phyloP scores from a whole-genome alignment of 2,113 vertebrate genomes.

The Melanerpes aurifrons region DNA sequence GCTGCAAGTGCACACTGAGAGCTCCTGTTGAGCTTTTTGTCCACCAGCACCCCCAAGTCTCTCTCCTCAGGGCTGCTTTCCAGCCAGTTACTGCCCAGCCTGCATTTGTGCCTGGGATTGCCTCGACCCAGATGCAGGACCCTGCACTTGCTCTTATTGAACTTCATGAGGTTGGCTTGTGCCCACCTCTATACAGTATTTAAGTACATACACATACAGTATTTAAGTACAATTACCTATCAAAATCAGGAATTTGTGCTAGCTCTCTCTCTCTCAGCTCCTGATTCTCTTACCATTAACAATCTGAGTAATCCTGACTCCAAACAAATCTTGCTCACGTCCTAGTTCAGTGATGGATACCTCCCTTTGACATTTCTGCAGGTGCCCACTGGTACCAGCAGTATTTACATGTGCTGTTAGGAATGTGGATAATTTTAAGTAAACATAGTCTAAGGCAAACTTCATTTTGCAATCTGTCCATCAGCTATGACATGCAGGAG shows the following conservation, averaged over 20 bases:
- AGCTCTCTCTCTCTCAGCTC: constrained; percentile 19
- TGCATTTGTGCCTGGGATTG: too few relatives aligned
- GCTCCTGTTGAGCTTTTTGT: too few relatives aligned
- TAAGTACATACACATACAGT: background rate
- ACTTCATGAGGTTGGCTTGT: too few relatives aligned
- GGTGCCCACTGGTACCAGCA: background rate
- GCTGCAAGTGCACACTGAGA: too few relatives aligned
- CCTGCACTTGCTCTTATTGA: too few relatives aligned
- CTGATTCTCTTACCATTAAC: constrained; percentile 10
- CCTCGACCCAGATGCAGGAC: too few relatives aligned
- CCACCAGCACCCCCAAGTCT: too few relatives aligned
- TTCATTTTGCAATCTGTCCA: background rate
- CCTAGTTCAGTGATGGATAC: background rate
- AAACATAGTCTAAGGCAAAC: background rate
- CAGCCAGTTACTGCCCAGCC: too few relatives aligned
- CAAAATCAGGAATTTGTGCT: constrained; percentile 36
- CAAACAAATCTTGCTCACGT: background rate
- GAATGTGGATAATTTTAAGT: background rate
- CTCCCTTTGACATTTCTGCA: background rate
- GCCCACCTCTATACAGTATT: too few relatives aligned
- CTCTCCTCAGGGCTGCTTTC: too few relatives aligned
- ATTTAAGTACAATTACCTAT: constrained; percentile 50
- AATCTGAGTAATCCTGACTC: background rate
- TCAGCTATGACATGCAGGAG: background rate
- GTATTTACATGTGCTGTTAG: background rate